Conservation (phyloP, 2,888 invertebrate species). For the Crepidodera aurea region DNA sequence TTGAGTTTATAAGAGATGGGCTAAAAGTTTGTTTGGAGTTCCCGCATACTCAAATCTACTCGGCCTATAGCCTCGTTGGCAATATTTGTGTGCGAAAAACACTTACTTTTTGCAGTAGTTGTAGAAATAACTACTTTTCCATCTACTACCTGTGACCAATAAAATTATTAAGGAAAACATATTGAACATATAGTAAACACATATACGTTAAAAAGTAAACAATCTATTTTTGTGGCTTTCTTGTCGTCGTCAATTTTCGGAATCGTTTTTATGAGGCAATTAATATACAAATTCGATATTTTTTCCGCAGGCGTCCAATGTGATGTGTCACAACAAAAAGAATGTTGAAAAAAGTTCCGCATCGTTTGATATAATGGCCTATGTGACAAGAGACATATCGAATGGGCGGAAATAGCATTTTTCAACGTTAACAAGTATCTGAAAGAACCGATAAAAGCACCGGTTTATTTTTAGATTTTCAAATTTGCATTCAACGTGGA, state of each 20-base stretch:
- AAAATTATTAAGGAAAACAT: no score
- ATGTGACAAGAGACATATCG: constrained; percentile 36
- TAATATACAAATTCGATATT: constrained; percentile 28
- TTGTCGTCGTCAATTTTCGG: neutral
- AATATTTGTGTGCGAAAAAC: no score
- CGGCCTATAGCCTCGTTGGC: no score
- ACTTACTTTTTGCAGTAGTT: no score
- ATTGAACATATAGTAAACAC: no score
- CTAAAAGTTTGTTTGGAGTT: no score
- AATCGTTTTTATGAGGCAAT: constrained; percentile 5
- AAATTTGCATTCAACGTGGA: neutral
- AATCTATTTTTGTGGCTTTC: neutral
- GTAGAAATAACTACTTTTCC: no score
- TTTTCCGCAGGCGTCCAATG: constrained; percentile 18
- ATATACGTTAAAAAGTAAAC: neutral
- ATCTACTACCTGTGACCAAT: no score
- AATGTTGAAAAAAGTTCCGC: constrained; percentile 31
- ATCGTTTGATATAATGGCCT: constrained; percentile 32
- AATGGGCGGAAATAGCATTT: constrained; percentile 35
- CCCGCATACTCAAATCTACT: no score
- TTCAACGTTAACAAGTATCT: constrained; percentile 31
- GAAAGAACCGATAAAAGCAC: constrained; percentile 17
- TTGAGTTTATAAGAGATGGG: no score
- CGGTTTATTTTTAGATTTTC: constrained; percentile 13
- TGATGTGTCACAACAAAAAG: constrained; percentile 31